Percentiles rank a stretch among this genome's conserved stretches.
Conservation (phyloP, 2,797 vertebrate genomes). For the Acrossocheilus fasciatus region DNA sequence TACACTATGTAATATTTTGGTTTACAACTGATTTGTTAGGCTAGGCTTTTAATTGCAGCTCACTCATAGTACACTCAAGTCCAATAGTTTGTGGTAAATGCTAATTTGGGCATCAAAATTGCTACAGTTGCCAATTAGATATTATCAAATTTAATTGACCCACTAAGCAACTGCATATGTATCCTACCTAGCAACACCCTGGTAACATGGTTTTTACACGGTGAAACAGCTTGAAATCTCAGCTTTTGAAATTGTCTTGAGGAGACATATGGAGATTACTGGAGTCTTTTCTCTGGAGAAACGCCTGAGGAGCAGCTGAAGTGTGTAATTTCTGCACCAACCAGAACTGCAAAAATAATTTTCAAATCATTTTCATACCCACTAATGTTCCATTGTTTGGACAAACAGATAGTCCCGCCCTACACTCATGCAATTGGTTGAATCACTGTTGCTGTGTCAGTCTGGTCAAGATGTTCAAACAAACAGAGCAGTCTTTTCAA, state of each 20-base stretch:
- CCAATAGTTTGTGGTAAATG: not conserved
- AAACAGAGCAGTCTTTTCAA: slow-evolving; percentile 19
- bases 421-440: not conserved
- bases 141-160: not conserved
- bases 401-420: slow-evolving; percentile 8
- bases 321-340: slow-evolving; percentile 1
- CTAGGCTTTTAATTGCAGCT: not conserved
- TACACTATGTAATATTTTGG: not conserved
- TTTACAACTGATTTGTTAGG: not conserved
- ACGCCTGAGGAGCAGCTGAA: not conserved
- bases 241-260: slow-evolving; percentile 1
- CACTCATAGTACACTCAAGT: not conserved
- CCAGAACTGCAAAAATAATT: not conserved
- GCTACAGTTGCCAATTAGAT: too few species aligned
- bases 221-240: not conserved
- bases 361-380: not conserved
- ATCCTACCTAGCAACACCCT: not conserved
- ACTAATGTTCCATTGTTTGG: not conserved
- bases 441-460: not conserved
- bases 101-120: not conserved
- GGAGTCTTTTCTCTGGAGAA: slow-evolving; percentile 13
- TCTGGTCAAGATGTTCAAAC: not conserved
- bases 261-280: slow-evolving; percentile 25
- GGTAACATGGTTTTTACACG: not conserved
- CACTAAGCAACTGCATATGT: too few species aligned